Percentiles rank a stretch among this genome's conserved stretches.
phyloP scores from a whole-genome alignment of 2,113 vertebrate genomes.

The Kryptolebias marmoratus region DNA sequence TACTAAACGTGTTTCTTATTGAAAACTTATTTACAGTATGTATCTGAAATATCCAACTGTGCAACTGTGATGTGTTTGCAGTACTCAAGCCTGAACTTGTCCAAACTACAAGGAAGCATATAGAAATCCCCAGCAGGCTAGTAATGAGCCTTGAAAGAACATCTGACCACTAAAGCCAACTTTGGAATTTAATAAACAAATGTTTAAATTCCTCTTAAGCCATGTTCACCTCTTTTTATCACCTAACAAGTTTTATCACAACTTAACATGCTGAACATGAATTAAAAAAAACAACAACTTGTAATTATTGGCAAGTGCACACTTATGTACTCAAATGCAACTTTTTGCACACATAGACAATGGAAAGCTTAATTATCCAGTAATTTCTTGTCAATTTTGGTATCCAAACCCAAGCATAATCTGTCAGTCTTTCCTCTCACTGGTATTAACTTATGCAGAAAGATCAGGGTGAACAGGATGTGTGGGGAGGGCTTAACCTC shows the following conservation, averaged over 20 bases:
- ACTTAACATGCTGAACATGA: slow-evolving; percentile 45
- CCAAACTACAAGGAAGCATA: slow-evolving; percentile 40
- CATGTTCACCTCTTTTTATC: slow-evolving; percentile 32
- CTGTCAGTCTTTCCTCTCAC: slow-evolving; percentile 29
- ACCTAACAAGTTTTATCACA: slow-evolving; percentile 66
- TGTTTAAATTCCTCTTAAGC: slow-evolving; percentile 65
- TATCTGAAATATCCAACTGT: slow-evolving; percentile 19
- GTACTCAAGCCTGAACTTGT: slow-evolving; percentile 28
- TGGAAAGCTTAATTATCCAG: slow-evolving; percentile 46
- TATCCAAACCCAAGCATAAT: slow-evolving; percentile 17
- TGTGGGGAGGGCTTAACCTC: slow-evolving; percentile 60
- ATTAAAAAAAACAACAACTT: slow-evolving; percentile 16
- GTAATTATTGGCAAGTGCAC: slow-evolving; percentile 5
- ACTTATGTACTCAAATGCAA: not conserved
- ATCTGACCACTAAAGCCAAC: slow-evolving; percentile 67
- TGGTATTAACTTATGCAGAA: slow-evolving; percentile 63
- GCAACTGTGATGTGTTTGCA: slow-evolving; percentile 22
- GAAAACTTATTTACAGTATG: not conserved
- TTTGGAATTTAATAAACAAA: slow-evolving; percentile 74
- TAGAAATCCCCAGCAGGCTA: slow-evolving; percentile 51
- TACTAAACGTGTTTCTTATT: not conserved
- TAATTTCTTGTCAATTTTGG: slow-evolving; percentile 41
- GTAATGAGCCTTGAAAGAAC: slow-evolving; percentile 72
- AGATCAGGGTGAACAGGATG: slow-evolving; percentile 34
- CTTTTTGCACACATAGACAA: not conserved